A percentile compares a stretch with the other conserved stretches of the same genome.
These are phyloP conservation scores for Drosophila falleni DNA, from an alignment of 2,888 invertebrate species.

Conservation along the genomic window DNA sequence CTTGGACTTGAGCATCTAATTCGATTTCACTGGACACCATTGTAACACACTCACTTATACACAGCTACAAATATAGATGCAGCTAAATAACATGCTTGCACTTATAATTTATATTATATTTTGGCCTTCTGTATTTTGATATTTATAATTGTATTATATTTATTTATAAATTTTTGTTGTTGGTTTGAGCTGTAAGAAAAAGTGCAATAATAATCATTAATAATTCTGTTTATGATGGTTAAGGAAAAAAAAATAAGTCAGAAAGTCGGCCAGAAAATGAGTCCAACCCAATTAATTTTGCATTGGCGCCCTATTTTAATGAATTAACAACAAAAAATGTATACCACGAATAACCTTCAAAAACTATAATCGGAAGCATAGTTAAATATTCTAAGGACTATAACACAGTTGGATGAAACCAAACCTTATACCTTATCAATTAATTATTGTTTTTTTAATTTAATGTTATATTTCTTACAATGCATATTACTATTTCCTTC, in stretches of 20 bases:
- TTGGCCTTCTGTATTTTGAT: slow-evolving; percentile 32
- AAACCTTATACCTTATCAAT: too few relatives aligned
- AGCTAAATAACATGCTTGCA: slow-evolving; percentile 33
- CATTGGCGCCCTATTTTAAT: neutral
- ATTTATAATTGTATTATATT: slow-evolving; percentile 13
- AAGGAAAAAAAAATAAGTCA: neutral
- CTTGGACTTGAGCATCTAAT: slow-evolving; percentile 28
- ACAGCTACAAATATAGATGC: slow-evolving; percentile 37
- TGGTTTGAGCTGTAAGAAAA: slow-evolving; percentile 35
- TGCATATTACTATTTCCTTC: neutral
- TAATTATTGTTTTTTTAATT: neutral
- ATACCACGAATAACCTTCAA: too few relatives aligned
- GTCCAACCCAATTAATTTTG: slow-evolving; percentile 25
- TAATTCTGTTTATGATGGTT: neutral
- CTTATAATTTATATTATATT: slow-evolving; percentile 31
- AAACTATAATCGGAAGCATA: neutral
- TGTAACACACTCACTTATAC: slow-evolving; percentile 45
- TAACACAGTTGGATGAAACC: neutral
- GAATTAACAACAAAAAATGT: too few relatives aligned
- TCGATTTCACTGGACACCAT: slow-evolving; percentile 51
- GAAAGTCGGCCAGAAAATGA: neutral
- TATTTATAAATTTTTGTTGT: slow-evolving; percentile 17
- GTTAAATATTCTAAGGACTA: neutral
- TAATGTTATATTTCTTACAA: neutral
- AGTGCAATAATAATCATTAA: slow-evolving; percentile 2